Percentiles rank a stretch among this genome's conserved stretches.
Evolutionary conservation across 2,113 vertebrate genomes (phyloP).

Genomic region (Chaenocephalus aceratus): DNA sequence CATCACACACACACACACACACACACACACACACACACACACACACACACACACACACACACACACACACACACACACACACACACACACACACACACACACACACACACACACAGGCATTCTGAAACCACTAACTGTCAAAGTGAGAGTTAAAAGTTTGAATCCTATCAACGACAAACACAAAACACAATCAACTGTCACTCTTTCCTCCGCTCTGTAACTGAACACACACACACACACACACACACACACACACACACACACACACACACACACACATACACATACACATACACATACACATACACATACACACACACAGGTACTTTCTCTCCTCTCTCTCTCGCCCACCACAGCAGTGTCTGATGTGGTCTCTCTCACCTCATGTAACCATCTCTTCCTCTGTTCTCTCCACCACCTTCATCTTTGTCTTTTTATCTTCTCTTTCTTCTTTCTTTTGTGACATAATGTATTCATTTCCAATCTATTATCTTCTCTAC

Average conservation of each 20-base stretch:
- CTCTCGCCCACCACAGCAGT: constrained; percentile 47
- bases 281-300: background rate
- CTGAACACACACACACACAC: constrained; percentile 24
- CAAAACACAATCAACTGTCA: constrained; percentile 66
- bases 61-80: too few species aligned
- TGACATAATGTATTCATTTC: background rate
- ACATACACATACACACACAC: background rate
- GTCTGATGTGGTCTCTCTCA: constrained; percentile 62
- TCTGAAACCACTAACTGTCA: constrained; percentile 63
- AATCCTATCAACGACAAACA: constrained; percentile 22
- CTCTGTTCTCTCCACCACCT: constrained; percentile 5
- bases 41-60: background rate
- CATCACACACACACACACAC: background rate
- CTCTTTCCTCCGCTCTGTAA: constrained; percentile 1
- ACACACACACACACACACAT: background rate
- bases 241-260: background rate
- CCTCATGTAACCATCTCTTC: constrained; percentile 41
- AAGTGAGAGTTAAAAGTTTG: constrained; percentile 71
- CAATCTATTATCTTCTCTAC: background rate
- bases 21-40: constrained; percentile 6
- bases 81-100: too few species aligned
- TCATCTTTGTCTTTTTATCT: constrained; percentile 18
- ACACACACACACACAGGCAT: background rate
- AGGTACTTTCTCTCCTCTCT: constrained; percentile 19
- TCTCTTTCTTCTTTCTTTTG: background rate